Conservation (phyloP, 1,140 invertebrate genomes). For the Drosophila nikananu region DNA sequence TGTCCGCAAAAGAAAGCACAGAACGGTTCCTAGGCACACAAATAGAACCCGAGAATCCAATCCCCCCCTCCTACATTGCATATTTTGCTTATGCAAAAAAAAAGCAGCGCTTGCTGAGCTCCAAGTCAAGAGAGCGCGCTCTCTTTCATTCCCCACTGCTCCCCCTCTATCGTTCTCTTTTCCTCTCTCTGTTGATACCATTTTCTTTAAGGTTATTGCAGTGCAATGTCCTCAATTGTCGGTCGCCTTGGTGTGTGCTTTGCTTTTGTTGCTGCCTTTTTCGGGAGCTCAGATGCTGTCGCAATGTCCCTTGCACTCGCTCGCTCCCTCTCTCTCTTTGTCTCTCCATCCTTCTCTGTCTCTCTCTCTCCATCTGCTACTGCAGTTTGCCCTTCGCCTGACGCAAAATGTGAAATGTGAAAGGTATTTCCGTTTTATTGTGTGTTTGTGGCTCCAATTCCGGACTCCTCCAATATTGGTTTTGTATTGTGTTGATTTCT, state of each 20-base stretch:
- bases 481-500: constrained; percentile 38
- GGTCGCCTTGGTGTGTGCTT: constrained; percentile 64
- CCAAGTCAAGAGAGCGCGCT: constrained; percentile 57
- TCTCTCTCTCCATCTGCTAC: constrained; percentile 17
- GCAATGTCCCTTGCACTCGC: constrained; percentile 59
- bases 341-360: constrained; percentile 2
- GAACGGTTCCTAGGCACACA: constrained; percentile 57
- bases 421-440: constrained; percentile 70
- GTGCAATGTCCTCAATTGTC: constrained; percentile 81
- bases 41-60: constrained; percentile 11
- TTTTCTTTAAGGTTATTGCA: constrained; percentile 79
- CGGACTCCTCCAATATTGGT: constrained; percentile 51
- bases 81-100: constrained; percentile 62
- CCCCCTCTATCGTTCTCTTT: constrained; percentile 11
- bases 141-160: constrained; percentile 5
- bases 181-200: constrained; percentile 38
- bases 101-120: constrained; percentile 62
- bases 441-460: constrained; percentile 31
- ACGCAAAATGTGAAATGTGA: constrained; percentile 62
- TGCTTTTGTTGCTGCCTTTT: constrained; percentile 54
- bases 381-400: constrained; percentile 60
- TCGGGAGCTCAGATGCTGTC: constrained; percentile 69
- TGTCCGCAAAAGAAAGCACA: constrained; percentile 5
- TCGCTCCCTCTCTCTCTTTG: constrained; percentile 4
- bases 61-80: background rate